phyloP scores from a whole-genome alignment of 2,888 invertebrate genomes.

The Campoletis raptor region DNA sequence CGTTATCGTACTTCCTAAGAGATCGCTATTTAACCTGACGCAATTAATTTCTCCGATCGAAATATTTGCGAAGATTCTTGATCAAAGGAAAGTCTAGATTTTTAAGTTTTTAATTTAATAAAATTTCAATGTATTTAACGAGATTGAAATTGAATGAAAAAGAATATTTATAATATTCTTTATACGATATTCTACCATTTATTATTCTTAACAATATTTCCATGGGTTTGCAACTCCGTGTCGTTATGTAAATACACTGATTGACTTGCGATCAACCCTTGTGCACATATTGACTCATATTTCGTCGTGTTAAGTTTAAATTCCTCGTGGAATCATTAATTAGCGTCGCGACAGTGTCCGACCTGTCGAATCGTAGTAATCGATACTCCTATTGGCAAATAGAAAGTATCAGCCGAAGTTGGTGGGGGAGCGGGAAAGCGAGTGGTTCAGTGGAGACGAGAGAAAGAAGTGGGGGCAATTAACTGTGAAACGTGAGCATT shows the following conservation, averaged over 20 bases:
- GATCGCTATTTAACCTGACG: too few relatives aligned
- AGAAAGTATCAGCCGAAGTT: conserved; percentile 29
- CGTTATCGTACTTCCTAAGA: too few relatives aligned
- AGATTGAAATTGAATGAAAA: too few relatives aligned
- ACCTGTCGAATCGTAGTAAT: conserved; percentile 50
- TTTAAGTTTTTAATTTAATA: too few relatives aligned
- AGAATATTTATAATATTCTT: too few relatives aligned
- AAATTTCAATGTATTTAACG: too few relatives aligned
- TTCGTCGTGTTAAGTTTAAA: conserved; percentile 25
- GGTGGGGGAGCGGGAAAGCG: conserved; percentile 38
- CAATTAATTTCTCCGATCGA: too few relatives aligned
- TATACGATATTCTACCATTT: too few relatives aligned
- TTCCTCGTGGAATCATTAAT: conserved; percentile 54
- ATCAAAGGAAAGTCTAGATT: too few relatives aligned
- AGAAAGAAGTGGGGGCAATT: conserved; percentile 61
- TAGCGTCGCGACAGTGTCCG: conserved; percentile 36
- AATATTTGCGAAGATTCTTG: too few relatives aligned
- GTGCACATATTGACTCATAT: background rate
- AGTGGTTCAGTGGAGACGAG: conserved; percentile 45
- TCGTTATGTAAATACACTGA: background rate
- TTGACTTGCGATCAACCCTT: background rate
- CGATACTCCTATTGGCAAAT: conserved; percentile 52
- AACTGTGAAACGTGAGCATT: conserved; percentile 67
- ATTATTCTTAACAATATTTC: too few relatives aligned
- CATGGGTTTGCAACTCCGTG: too few relatives aligned